phyloP scores from a whole-genome alignment of 2,797 vertebrate species.

The Tympanoctomys barrerae region DNA sequence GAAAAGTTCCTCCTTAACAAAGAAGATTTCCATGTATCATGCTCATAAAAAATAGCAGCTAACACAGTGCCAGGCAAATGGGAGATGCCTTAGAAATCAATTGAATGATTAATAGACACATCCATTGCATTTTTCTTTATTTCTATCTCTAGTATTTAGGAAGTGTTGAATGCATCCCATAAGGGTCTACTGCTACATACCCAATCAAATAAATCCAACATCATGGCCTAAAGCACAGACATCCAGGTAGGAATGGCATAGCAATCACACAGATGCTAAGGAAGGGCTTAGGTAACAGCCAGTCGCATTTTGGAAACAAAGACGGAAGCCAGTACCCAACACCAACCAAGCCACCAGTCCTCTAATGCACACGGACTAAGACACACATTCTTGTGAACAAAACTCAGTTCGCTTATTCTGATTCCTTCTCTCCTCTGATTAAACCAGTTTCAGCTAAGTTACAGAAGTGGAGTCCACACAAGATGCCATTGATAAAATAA shows the following conservation, averaged over 20 bases:
- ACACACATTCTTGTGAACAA: neutral
- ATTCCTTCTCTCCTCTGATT: neutral
- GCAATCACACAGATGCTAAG: neutral
- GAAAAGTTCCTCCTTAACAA: neutral
- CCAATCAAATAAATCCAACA: neutral
- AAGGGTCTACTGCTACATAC: neutral
- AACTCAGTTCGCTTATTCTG: neutral
- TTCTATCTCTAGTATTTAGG: neutral
- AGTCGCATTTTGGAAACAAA: neutral
- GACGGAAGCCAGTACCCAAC: neutral
- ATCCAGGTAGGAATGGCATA: neutral
- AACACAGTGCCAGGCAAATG: neutral
- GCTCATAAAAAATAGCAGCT: neutral
- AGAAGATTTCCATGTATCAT: neutral
- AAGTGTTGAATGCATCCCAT: neutral
- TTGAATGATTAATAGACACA: neutral
- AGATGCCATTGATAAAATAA: slow-evolving; percentile 10
- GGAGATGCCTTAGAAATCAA: neutral
- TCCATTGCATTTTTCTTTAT: neutral
- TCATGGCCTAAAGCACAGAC: neutral
- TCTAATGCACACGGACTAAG: neutral
- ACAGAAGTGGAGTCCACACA: neutral
- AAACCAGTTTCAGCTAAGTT: neutral
- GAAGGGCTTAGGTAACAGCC: neutral
- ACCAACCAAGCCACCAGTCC: neutral